Base-by-base conservation (phyloP, 2,888 invertebrate species). In the Phyllotreta cruciferae region DNA sequence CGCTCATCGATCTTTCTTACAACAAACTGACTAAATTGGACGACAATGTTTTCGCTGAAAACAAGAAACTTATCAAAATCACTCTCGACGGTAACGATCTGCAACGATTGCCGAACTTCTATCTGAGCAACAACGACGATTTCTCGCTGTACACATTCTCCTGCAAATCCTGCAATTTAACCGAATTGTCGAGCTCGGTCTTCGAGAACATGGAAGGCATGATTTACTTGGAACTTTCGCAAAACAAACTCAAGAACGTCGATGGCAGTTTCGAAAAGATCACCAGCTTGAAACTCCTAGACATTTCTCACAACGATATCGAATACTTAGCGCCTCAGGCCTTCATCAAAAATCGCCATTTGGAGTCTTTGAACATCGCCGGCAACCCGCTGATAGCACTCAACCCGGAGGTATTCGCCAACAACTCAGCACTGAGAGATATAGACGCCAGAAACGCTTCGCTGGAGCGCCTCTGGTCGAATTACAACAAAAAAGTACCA, bases 141-240 rank as follows among this genome's bases (percentile, higher is more conserved):
- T 73, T 74, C 54, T 56, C 67, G 8, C 67, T 67, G n/a, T 71
- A 73, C 56, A 66, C 66, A 0, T 87, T 93, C 73, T 92, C 92
- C 70, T 88, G 91, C 13, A 88, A 90, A 3, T 86, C 89, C 75
- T 93, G 92, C 75, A 88, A 88, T 7, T 83, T 93, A 13, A 84
- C 85, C 84, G 61, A 39, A 1, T 63, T 81, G 90, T 58, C 84
- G 84, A 47, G 85, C 86, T 68, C 85, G 86, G 88, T 89, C 0
- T 87, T 93, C 75, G 85, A 86, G 69, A 86, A 88, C 1, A 90
- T 93, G 86, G 88, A 90, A 1, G 87, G 87, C 39, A 77, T 93
- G 58, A 63, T 68, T 6, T 65, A 67, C 42, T 81, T 92, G 50
- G 87, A 88, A 75, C 81, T 92, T 36, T 85, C 90, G 13, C 85